Base-by-base conservation (phyloP, 2,113 vertebrate genomes). In the Hippocampus zosterae region DNA sequence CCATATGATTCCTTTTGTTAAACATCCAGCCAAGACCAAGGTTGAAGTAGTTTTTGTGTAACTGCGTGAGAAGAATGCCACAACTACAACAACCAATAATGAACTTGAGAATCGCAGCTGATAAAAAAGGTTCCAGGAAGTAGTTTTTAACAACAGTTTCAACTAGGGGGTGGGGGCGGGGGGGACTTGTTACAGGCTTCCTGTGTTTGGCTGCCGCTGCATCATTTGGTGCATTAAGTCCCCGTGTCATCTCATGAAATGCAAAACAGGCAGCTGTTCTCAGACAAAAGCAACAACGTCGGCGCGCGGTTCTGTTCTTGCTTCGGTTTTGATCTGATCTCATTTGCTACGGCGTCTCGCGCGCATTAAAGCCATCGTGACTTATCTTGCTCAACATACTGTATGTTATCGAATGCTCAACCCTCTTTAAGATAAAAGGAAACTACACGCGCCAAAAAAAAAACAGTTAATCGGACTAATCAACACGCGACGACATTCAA, bases 241-340 rank as follows among this genome's bases (percentile, higher is more conserved):
- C 67, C 46, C 6, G 23, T 44, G n/a, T 52, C 56, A 37, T 53
- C 53, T 46, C 37, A 74, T 21, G 52, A 53, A 67, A 83, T 56
- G 42, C 66, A 74, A 55, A 78, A 73, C 81, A 79, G 81, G 60
- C 69, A 57, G 68, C 57, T n/a, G 75, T 42, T 68, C 46, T 73
- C 59, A 25, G 9, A 83, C 63, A 78, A 77, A 80, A 66, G 52
- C 59, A 68, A 56, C 44, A 21, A 23, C 64, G 52, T 57, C 50
- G 63, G 65, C 61, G 75, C 23, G 41, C 70, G 68, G 55, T 76
- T 79, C 71, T 75, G 33, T 68, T 71, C 70, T 63, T n/a, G n/a
- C 21, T 77, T 73, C 23, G 15, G 56, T 67, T 76, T 52, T 61
- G 42, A 68, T 64, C 66, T 70, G 77, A 78, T 77, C 60, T 61